These are phyloP conservation scores for Nomada hirtipes DNA, from an alignment of 2,888 invertebrate species.

Conservation along the genomic window DNA sequence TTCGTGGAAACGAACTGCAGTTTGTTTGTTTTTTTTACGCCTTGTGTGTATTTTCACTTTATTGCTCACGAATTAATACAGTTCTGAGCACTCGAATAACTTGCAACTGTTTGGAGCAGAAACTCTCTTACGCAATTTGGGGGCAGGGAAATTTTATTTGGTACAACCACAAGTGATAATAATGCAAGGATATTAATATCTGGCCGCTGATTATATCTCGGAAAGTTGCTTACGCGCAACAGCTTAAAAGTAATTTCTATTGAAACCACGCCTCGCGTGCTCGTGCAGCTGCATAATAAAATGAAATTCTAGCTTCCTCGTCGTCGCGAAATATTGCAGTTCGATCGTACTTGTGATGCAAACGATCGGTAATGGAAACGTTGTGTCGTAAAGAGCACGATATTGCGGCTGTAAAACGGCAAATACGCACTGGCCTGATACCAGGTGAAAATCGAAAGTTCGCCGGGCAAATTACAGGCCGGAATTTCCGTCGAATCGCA, in stretches of 20 bases:
- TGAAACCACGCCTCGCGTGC: background rate
- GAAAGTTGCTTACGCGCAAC: background rate
- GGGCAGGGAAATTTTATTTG: no score
- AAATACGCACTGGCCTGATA: background rate
- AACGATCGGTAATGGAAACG: conserved; percentile 13
- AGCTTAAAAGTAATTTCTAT: background rate
- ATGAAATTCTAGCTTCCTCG: background rate
- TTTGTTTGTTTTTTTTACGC: no score
- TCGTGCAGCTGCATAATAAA: background rate
- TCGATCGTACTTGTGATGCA: conserved; percentile 18
- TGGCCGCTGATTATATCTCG: no score
- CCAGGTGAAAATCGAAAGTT: conserved; percentile 30
- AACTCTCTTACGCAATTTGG: no score
- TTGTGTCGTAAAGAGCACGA: conserved; percentile 2
- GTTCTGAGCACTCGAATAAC: no score
- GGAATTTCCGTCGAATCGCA: conserved; percentile 26
- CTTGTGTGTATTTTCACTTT: no score
- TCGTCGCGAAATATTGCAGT: background rate
- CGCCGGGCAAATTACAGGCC: conserved; percentile 25
- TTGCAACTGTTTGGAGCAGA: no score
- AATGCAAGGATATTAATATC: no score
- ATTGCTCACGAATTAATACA: no score
- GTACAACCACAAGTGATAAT: no score
- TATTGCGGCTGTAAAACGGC: conserved; percentile 5
- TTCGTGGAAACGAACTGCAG: no score